Percentiles rank a stretch among this genome's conserved stretches.
Conservation (phyloP, 1,140 invertebrate genomes). For the Psix sp. region DNA sequence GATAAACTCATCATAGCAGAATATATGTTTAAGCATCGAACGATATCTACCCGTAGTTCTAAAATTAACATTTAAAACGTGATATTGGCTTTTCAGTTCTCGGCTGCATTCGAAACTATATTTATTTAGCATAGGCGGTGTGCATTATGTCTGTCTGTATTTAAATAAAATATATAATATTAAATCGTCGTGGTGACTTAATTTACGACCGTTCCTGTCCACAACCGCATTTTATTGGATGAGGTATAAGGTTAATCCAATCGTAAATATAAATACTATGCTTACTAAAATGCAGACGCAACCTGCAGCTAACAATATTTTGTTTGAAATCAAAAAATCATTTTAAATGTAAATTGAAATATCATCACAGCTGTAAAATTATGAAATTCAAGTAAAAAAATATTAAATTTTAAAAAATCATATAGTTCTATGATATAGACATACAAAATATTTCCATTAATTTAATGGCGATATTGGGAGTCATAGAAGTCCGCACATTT, state of each 20-base stretch:
- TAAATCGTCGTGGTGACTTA: conserved; percentile 29
- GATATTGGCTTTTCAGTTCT: conserved; percentile 29
- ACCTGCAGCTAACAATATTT: too few relatives aligned
- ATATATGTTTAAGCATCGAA: conserved; percentile 36
- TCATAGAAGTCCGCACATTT: too few relatives aligned
- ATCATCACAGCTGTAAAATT: too few relatives aligned
- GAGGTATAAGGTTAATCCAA: conserved; percentile 35
- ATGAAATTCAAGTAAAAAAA: too few relatives aligned
- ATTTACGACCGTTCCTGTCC: conserved; percentile 26
- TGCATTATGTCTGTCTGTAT: conserved; percentile 17
- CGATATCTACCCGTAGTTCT: conserved; percentile 38
- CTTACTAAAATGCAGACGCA: too few relatives aligned
- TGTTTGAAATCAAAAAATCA: too few relatives aligned
- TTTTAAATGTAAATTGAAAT: too few relatives aligned
- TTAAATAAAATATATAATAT: conserved; percentile 19
- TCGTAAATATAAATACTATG: conserved; percentile 36
- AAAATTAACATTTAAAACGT: conserved; percentile 48
- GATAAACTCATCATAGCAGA: conserved; percentile 51
- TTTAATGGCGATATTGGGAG: too few relatives aligned
- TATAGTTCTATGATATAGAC: too few relatives aligned
- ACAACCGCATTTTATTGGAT: conserved; percentile 24
- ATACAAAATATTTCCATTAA: too few relatives aligned
- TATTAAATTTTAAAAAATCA: too few relatives aligned
- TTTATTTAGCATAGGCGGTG: conserved; percentile 31
- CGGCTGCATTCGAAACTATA: conserved; percentile 18